Evolutionary conservation across 2,797 vertebrate genomes (phyloP), one percentile per base, ranked within the genome.

Genomic region (Lacerta viridis): DNA sequence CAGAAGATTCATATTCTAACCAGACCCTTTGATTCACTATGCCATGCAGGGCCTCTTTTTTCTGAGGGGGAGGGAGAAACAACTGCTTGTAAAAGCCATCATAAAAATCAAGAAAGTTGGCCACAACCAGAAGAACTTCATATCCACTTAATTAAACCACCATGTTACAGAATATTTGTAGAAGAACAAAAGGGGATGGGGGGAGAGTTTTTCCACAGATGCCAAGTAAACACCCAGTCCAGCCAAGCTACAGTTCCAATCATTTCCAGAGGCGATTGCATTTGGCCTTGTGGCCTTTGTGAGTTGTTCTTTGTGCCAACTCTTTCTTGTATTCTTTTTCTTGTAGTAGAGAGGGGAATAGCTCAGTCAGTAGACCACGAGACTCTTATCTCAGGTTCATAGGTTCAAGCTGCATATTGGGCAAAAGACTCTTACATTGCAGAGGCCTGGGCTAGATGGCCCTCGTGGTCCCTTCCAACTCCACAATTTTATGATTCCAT

Each of bases 231-330:
- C 95, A 94, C 9, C 72, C 79, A 9, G 55, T 93, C 93, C 88
- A 88, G 94, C 94, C 90, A 89, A 2, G 88, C 90, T 94, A 89
- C 90, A 91, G 92, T 95, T 95, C 95, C 93, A 90, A 95, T 95
- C 96, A 95, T 96, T 94, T 96, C 93, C 96, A 95, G 94, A 80
- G 82, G 88, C 95, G 93, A 95, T 94, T 95, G 95, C 95, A 92
- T 92, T 92, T 90, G 93, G 95, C 94, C 93, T 83, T 93, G 82
- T 93, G 64, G 64, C 72, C 33, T 29, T 41, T 86, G 59, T 17
- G 43, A 84, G 50, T 15, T 15, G 50, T 55, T 55, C 3, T 55
- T 15, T 84, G 18, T 43, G 50, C 64, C 17, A 78, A 66, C 71
- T 79, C 50, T 72, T 15, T 25, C 9, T 61, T 68, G 6, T 68